A percentile compares a stretch with the other conserved stretches of the same genome.
Conservation (phyloP, 2,113 vertebrate genomes). For the Gymnobelideus leadbeateri region DNA sequence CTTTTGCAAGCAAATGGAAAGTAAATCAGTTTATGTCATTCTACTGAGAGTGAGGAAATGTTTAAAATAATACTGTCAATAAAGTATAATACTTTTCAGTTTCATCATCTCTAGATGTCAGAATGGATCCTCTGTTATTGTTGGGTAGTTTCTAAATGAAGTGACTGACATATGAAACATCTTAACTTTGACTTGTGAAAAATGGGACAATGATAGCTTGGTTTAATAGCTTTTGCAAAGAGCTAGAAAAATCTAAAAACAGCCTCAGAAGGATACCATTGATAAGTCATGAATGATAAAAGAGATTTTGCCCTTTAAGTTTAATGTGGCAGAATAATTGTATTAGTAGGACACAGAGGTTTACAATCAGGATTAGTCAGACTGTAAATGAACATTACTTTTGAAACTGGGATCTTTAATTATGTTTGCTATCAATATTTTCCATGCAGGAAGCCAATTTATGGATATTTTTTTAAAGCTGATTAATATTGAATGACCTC, state of each 20-base stretch:
- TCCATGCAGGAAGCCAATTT: constrained; percentile 18
- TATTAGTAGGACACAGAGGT: constrained; percentile 15
- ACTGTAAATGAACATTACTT: not conserved
- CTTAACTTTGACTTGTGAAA: constrained; percentile 59
- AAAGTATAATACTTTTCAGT: constrained; percentile 54
- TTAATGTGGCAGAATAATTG: constrained; percentile 13
- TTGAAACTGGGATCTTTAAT: constrained; percentile 39
- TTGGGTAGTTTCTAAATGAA: constrained; percentile 41
- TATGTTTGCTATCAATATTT: constrained; percentile 30
- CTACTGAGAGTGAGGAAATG: constrained; percentile 62
- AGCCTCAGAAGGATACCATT: constrained; percentile 33
- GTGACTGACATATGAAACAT: constrained; percentile 43
- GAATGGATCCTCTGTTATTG: constrained; percentile 35
- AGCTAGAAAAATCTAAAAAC: constrained; percentile 37
- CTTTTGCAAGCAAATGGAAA: constrained; percentile 71
- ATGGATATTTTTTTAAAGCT: constrained; percentile 3
- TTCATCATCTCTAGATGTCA: constrained; percentile 62
- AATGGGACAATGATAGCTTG: constrained; percentile 57
- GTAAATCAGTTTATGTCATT: constrained; percentile 67
- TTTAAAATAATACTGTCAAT: constrained; percentile 67
- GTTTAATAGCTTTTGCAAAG: constrained; percentile 59
- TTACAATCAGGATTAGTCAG: constrained; percentile 49
- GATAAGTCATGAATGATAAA: not conserved
- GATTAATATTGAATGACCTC: not conserved
- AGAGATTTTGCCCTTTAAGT: not conserved